Base-by-base conservation (phyloP, 2,797 vertebrate genomes). In the Scyliorhinus canicula region DNA sequence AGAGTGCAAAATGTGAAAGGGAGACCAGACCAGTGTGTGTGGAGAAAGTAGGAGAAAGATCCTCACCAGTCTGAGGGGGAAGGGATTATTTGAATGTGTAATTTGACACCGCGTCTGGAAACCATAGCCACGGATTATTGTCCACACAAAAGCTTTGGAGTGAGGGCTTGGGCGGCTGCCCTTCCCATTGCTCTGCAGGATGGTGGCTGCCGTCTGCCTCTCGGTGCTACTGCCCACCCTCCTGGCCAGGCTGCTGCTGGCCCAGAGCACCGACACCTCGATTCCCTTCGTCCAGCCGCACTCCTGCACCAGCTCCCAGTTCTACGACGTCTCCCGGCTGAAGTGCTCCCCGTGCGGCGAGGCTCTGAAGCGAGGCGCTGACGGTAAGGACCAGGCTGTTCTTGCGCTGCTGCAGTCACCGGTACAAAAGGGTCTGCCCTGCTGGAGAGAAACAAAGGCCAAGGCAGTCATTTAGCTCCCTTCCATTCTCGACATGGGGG, bases 251-350 rank as follows among this genome's bases (percentile, higher is more conserved):
- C 47, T 94, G 65, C 19, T 26, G 14, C 31, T 24, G 65, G 40
- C 47, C 1, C 90, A 86, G 85, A 52, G 19, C 74, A 50, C 50
- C 11, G 93, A 35, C n/a, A 71, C 91, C 31, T 95, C 91, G 5
- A 5, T 95, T 12, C 52, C 95, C 74, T 95, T 95, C 28, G 95
- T 86, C 7, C 77, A 65, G 50, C 95, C 95, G 6, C 91, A 50
- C 2, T 93, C 91, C 74, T 95, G 95, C 50, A 8, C 74, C 74
- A 71, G 31, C 60, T 65, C n/a, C 84, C 79, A 57, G 57, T 95
- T 95, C 74, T 95, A 93, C 52, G 93, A 95, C 35, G 84, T 57
- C 44, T 93, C 95, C 14, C 60, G 69, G 35, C 67, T 95, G 55
- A 77, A 28, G 65, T 95, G 95, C 67, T 40, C n/a, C 9, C 63